phyloP scores from a whole-genome alignment of 1,140 invertebrate genomes.

The Heliconius eleuchia region DNA sequence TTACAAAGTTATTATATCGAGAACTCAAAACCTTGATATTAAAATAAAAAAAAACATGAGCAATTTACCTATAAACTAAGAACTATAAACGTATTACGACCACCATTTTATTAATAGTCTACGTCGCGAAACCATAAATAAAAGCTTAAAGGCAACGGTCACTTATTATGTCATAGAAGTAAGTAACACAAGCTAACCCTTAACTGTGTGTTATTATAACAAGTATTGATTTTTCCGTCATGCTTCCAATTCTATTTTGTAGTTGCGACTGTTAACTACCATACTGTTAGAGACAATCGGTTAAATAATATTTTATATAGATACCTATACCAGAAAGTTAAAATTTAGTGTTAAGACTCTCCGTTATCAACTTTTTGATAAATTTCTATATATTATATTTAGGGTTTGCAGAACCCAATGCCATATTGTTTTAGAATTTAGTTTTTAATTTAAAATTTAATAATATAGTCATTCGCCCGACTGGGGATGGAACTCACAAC shows the following conservation, averaged over 20 bases:
- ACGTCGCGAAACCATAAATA: constrained; percentile 35
- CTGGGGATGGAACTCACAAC: too few relatives aligned
- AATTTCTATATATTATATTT: too few relatives aligned
- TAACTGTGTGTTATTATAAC: constrained; percentile 30
- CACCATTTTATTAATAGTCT: constrained; percentile 21
- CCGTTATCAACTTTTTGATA: too few relatives aligned
- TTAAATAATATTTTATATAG: too few relatives aligned
- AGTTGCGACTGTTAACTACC: not conserved
- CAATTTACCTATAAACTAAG: constrained; percentile 18
- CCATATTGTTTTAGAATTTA: too few relatives aligned
- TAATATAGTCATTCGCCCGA: too few relatives aligned
- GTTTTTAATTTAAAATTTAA: too few relatives aligned
- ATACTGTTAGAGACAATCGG: too few relatives aligned
- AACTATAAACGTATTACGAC: constrained; percentile 19
- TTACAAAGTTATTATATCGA: not conserved
- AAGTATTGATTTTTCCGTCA: constrained; percentile 28
- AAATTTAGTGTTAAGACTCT: too few relatives aligned
- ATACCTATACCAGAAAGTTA: too few relatives aligned
- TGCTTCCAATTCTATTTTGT: not conserved
- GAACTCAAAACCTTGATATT: constrained; percentile 11
- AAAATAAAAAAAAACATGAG: constrained; percentile 25
- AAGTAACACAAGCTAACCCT: constrained; percentile 34
- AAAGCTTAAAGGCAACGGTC: constrained; percentile 29
- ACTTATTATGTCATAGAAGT: constrained; percentile 32
- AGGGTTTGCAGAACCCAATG: too few relatives aligned